A percentile compares a stretch with the other conserved stretches of the same genome.
Conservation (phyloP, 2,113 vertebrate genomes). For the Riparia riparia region DNA sequence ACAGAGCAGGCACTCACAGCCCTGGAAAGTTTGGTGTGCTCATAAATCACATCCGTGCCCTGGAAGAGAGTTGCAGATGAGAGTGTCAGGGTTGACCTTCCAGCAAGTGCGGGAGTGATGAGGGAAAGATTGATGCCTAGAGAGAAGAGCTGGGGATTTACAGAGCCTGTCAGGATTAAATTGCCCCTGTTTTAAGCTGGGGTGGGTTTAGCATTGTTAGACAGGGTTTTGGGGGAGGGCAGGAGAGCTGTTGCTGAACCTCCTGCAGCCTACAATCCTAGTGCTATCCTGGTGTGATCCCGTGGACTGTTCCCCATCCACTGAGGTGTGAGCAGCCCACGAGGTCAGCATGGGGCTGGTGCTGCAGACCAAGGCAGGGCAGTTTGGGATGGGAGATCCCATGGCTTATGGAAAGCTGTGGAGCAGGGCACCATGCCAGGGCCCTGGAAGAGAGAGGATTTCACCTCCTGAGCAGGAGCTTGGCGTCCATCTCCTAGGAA, state of each 20-base stretch:
- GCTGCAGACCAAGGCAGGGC: not conserved
- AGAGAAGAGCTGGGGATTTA: conserved; percentile 53
- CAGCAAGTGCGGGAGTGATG: conserved; percentile 19
- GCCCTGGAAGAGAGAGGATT: not conserved
- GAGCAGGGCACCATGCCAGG: not conserved
- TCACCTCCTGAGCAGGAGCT: not conserved
- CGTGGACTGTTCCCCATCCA: fast-evolving
- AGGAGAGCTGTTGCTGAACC: not conserved
- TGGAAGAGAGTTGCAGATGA: conserved; percentile 35
- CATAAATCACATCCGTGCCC: conserved; percentile 20
- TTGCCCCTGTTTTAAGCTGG: conserved; percentile 12
- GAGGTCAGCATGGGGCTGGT: not conserved
- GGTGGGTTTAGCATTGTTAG: not conserved
- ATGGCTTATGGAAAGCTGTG: not conserved
- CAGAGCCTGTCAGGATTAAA: conserved; percentile 50
- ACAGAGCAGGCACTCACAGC: not conserved
- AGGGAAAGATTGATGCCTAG: conserved; percentile 45
- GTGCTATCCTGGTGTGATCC: not conserved
- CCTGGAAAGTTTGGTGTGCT: not conserved
- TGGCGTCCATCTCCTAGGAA: not conserved
- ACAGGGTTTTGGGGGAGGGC: not conserved
- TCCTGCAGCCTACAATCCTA: not conserved
- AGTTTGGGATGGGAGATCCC: not conserved
- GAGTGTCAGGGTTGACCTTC: conserved; percentile 58
- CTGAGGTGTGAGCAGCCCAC: not conserved